phyloP scores from a whole-genome alignment of 2,113 vertebrate genomes.

The Alligator sinensis region DNA sequence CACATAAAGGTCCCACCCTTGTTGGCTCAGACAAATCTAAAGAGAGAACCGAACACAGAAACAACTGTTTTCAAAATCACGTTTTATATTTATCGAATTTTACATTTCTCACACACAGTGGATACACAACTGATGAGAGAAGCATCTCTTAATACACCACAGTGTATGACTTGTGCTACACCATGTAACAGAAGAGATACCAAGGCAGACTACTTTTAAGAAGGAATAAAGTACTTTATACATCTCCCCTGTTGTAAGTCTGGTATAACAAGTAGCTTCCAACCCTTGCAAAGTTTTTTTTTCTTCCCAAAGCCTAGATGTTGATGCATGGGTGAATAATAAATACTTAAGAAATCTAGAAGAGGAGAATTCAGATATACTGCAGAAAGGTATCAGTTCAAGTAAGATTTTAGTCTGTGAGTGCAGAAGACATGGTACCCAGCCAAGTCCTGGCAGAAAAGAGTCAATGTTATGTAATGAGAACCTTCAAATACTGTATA shows the following conservation, averaged over 20 bases:
- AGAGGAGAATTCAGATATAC: background rate
- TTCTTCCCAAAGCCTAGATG: background rate
- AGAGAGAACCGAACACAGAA: background rate
- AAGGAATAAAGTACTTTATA: background rate
- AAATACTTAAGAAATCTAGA: background rate
- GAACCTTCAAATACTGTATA: background rate
- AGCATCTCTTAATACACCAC: background rate
- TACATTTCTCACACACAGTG: background rate
- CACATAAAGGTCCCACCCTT: accelerated
- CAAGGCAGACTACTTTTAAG: background rate
- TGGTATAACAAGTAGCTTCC: background rate
- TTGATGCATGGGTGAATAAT: background rate
- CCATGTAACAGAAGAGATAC: background rate
- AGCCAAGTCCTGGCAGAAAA: background rate
- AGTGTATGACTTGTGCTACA: background rate
- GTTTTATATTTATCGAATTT: background rate
- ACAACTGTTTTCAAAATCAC: background rate
- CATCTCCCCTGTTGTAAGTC: background rate
- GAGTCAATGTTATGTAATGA: background rate
- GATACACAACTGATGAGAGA: background rate
- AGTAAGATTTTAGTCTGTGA: background rate
- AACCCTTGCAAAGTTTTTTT: background rate
- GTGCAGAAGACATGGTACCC: background rate
- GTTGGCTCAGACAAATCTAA: background rate
- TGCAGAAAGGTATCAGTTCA: background rate